Evolutionary conservation across 1,140 invertebrate species (phyloP), one percentile per base, ranked within the genome.

Genomic region (Cydia splendana): DNA sequence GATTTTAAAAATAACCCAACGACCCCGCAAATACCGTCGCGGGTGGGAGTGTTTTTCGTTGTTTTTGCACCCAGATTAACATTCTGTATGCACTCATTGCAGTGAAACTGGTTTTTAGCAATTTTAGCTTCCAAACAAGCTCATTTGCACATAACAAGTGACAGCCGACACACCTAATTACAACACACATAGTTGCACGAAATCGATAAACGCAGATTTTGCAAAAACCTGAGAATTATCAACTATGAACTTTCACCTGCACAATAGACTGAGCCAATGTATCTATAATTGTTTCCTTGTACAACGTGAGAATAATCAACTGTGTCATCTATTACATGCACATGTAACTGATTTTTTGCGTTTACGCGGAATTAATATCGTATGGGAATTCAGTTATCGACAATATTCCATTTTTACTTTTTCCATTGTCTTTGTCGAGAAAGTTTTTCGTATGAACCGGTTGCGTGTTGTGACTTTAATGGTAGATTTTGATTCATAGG

Each of bases 161-260:
- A 62, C 57, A 62, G 57, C 57, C 18, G 57, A 62, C 20, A 71
- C 67, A 42, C 34, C 34, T 71, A 38, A 71, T 71, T 71, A 38
- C 67, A 38, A 71, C 67, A 71, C 34, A 45, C 30, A 69, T 69
- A 34, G 28, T 71, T 71, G 34, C 67, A 71, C 34, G 34, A 45
- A 42, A 42, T 71, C 12, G 30, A 6, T 18, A n/a, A 38, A 38
- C n/a, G 34, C 3, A 24, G 67, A 38, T 71, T 71, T 71, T 38
- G 34, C 34, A 71, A 69, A 71, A 71, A 71, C 67, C n/a, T 71
- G 67, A 78, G 75, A 75, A 76, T 57, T 77, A 75, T 82, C 80
- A 84, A 80, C 81, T 78, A 75, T 86, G 84, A 91, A 91, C 89
- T 92, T 91, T 92, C 89, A 92, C 90, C 88, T 79, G 79, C 76